Conservation (phyloP, 1,140 invertebrate species). For the Eriocheir sinensis region DNA sequence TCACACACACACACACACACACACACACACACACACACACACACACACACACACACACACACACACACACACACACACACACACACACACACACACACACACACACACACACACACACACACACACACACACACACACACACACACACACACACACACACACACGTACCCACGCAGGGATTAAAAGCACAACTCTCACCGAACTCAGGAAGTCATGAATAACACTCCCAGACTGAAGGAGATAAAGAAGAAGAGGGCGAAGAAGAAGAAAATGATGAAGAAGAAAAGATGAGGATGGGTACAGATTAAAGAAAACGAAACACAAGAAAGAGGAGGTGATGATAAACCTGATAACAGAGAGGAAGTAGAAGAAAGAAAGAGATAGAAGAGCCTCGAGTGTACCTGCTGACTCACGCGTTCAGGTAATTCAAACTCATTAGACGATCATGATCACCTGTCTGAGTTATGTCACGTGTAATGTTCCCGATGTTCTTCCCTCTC, state of each 20-base stretch:
- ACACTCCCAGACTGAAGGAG: not conserved
- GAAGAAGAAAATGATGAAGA: too few species aligned
- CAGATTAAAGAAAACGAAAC: too few species aligned
- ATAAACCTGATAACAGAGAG: not conserved
- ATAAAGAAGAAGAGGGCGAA: too few species aligned
- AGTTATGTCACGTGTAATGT: not conserved
- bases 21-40: slow-evolving; percentile 62
- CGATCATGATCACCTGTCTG: not conserved
- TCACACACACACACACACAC: slow-evolving; percentile 51
- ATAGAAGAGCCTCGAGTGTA: too few species aligned
- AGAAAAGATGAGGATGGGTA: too few species aligned
- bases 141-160: slow-evolving; percentile 11
- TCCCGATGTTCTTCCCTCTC: not conserved
- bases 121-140: not conserved
- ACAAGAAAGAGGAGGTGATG: not conserved
- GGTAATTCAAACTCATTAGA: not conserved
- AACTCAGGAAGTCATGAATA: not conserved
- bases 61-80: not conserved
- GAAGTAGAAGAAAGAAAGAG: not conserved
- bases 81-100: not conserved
- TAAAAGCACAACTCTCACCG: not conserved
- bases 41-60: slow-evolving; percentile 33
- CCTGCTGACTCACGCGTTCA: not conserved
- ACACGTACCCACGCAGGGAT: not conserved
- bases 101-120: not conserved